phyloP scores from a whole-genome alignment of 2,797 vertebrate species.

The Rhadinocentrus ornatus region DNA sequence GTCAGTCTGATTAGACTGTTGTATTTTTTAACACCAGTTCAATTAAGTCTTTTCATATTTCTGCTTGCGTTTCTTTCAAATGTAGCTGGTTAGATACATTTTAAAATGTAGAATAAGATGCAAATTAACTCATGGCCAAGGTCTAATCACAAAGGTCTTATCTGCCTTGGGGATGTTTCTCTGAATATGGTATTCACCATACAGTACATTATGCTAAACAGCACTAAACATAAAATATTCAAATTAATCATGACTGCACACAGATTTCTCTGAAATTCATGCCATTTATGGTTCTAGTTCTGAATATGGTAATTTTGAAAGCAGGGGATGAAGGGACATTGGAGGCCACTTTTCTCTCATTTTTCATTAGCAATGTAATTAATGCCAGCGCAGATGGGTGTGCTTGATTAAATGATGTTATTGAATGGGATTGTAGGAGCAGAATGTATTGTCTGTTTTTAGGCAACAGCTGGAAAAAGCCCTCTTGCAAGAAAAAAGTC shows the following conservation, averaged over 20 bases:
- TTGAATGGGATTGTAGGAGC: not conserved
- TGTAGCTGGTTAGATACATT: not conserved
- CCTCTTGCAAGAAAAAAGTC: not conserved
- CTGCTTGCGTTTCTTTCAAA: not conserved
- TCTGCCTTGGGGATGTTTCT: not conserved
- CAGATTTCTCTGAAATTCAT: not conserved
- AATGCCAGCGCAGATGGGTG: not conserved
- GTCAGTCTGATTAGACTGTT: too few relatives aligned
- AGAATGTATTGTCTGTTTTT: not conserved
- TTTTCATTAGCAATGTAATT: not conserved
- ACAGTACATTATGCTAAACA: not conserved
- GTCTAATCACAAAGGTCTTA: conserved; percentile 1
- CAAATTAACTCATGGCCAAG: not conserved
- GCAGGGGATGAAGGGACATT: not conserved
- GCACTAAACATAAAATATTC: conserved; percentile 1
- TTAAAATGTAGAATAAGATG: not conserved
- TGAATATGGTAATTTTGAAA: not conserved
- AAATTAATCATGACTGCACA: not conserved
- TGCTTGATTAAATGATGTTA: conserved; percentile 3
- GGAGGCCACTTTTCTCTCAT: not conserved
- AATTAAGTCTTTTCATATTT: not conserved
- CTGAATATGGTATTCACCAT: not conserved
- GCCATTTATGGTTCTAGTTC: not conserved
- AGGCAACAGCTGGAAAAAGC: not conserved
- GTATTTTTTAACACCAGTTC: too few relatives aligned